Evolutionary conservation across 1,140 invertebrate species (phyloP).

Genomic region (Ostrea denselamellosa): DNA sequence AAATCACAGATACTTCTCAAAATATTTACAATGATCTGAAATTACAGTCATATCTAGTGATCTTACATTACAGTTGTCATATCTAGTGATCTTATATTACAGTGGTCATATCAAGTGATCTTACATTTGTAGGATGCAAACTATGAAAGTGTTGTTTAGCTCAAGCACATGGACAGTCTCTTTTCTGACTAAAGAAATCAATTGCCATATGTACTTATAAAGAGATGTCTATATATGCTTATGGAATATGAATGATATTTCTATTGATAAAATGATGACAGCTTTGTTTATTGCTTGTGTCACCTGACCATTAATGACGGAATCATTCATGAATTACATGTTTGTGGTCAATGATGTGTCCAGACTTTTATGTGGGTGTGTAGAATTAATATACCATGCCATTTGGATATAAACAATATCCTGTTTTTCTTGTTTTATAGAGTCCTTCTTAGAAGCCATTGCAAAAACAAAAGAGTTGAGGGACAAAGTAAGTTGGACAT

Average conservation of each 20-base stretch:
- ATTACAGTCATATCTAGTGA: too few relatives aligned
- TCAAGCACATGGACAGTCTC: too few relatives aligned
- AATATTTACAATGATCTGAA: too few relatives aligned
- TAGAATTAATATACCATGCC: not conserved
- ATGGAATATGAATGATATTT: not conserved
- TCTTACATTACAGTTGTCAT: too few relatives aligned
- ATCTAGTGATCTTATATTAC: too few relatives aligned
- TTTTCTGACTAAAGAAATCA: too few relatives aligned
- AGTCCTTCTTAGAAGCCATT: slow-evolving; percentile 66
- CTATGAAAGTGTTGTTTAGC: too few relatives aligned
- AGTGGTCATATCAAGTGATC: too few relatives aligned
- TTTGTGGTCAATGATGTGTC: slow-evolving; percentile 7
- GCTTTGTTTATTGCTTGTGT: not conserved
- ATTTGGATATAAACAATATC: not conserved
- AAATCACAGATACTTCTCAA: too few relatives aligned
- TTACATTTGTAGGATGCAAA: too few relatives aligned
- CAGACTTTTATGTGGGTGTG: not conserved
- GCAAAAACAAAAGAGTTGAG: slow-evolving; percentile 61
- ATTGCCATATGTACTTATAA: not conserved
- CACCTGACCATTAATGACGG: not conserved
- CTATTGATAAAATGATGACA: not conserved
- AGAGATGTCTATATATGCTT: not conserved
- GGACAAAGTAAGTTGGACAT: slow-evolving; percentile 62
- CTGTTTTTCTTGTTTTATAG: slow-evolving; percentile 56
- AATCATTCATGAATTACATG: not conserved